Evolutionary conservation across 2,888 invertebrate species (phyloP).

Genomic region (Eupithecia pulchellata): DNA sequence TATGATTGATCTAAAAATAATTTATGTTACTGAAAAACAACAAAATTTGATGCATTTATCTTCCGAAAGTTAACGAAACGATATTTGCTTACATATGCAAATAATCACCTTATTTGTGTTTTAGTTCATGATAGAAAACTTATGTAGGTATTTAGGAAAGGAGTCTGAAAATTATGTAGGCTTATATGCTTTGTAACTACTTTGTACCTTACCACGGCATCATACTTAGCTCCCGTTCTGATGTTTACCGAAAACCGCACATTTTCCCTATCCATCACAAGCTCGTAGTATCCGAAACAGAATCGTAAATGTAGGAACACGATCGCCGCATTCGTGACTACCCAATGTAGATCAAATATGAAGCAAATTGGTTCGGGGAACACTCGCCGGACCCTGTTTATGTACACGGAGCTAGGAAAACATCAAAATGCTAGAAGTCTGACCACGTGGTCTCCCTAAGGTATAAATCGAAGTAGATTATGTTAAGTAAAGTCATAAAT

Average conservation of each 20-base stretch:
- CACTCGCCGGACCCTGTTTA: slow-evolving; percentile 46
- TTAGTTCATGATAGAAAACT: neutral
- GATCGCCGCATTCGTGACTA: slow-evolving; percentile 59
- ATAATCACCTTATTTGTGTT: too few relatives aligned
- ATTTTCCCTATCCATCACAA: slow-evolving; percentile 50
- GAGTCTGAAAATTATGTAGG: neutral
- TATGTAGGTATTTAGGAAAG: neutral
- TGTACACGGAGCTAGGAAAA: slow-evolving; percentile 12
- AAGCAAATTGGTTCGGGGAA: slow-evolving; percentile 59
- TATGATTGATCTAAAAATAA: too few relatives aligned
- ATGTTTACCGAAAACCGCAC: slow-evolving; percentile 49
- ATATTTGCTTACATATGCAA: neutral
- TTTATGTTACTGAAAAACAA: too few relatives aligned
- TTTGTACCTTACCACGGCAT: slow-evolving; percentile 7
- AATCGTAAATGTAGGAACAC: slow-evolving; percentile 63
- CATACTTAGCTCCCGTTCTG: slow-evolving; percentile 18
- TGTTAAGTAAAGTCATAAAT: neutral
- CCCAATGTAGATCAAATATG: slow-evolving; percentile 67
- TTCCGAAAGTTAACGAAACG: too few relatives aligned
- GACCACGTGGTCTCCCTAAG: neutral
- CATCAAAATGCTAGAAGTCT: slow-evolving; percentile 10
- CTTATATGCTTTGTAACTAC: neutral
- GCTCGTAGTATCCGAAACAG: slow-evolving; percentile 57
- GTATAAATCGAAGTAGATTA: neutral
- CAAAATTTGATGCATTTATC: too few relatives aligned